Percentiles rank a stretch among this genome's conserved stretches.
phyloP scores from a whole-genome alignment of 2,888 invertebrate genomes.

The Tubulanus polymorphus region DNA sequence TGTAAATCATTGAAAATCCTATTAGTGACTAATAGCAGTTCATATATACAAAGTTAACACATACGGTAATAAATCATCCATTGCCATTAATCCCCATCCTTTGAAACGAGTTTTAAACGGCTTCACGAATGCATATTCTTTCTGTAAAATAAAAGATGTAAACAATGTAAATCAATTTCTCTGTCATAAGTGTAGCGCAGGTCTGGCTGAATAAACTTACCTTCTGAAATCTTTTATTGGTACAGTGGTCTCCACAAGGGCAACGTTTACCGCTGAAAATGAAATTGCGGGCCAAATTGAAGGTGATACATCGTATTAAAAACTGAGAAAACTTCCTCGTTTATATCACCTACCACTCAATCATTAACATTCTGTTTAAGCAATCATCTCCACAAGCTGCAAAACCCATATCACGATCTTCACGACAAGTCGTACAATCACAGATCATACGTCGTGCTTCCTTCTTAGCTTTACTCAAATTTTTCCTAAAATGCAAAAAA shows the following conservation, averaged over 20 bases:
- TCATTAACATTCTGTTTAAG: conserved; percentile 93
- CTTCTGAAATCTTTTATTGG: conserved; percentile 90
- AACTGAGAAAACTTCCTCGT: neutral
- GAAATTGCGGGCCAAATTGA: too few relatives aligned
- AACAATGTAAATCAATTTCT: conserved; percentile 5
- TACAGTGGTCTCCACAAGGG: conserved; percentile 82
- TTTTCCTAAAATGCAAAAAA: conserved; percentile 43
- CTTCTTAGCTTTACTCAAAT: conserved; percentile 66
- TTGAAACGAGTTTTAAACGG: conserved; percentile 80
- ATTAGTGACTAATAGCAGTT: too few relatives aligned
- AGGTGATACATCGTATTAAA: too few relatives aligned
- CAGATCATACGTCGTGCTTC: conserved; percentile 92
- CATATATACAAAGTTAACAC: conserved; percentile 38
- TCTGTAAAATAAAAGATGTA: conserved; percentile 41
- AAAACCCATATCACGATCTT: conserved; percentile 79
- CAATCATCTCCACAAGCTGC: conserved; percentile 93
- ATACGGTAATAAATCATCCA: conserved; percentile 63
- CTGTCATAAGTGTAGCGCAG: neutral
- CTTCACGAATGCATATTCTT: conserved; percentile 76
- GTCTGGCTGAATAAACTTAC: conserved; percentile 29
- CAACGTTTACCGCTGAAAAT: conserved; percentile 85
- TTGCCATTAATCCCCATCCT: conserved; percentile 86
- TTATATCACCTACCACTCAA: conserved; percentile 75
- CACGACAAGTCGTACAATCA: conserved; percentile 87
- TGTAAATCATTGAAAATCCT: too few relatives aligned